A percentile compares a stretch with the other conserved stretches of the same genome.
These are phyloP conservation scores for Hemiscyllium ocellatum DNA, from an alignment of 2,113 vertebrate species.

Conservation along the genomic window DNA sequence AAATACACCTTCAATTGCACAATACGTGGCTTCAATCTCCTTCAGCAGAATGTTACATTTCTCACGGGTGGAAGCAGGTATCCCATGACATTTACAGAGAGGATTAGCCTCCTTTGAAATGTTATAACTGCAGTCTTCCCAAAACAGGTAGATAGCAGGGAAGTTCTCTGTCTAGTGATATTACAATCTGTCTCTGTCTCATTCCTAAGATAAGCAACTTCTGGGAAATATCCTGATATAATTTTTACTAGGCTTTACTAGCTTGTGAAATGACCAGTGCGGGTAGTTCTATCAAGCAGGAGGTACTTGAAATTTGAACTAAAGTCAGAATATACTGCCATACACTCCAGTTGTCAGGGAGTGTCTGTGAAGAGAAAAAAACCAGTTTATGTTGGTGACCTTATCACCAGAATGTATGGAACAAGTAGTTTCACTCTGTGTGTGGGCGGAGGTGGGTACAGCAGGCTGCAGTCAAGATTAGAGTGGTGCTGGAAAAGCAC, in stretches of 20 bases:
- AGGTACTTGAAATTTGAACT: not conserved
- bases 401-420: not conserved
- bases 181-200: not conserved
- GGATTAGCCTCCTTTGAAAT: not conserved
- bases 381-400: not conserved
- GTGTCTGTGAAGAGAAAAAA: not conserved
- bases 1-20: not conserved
- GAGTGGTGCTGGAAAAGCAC: no score
- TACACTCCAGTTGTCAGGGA: not conserved
- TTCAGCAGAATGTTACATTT: not conserved
- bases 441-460: no score
- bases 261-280: no score
- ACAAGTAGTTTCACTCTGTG: not conserved
- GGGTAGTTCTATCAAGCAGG: not conserved
- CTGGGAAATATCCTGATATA: not conserved
- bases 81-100: not conserved
- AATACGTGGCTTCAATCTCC: not conserved
- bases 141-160: not conserved
- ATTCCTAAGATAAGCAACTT: not conserved
- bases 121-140: no score
- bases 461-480: no score
- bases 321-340: not conserved
- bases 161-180: not conserved
- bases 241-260: not conserved
- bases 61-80: not conserved